Evolutionary conservation across 2,888 invertebrate genomes (phyloP).

Genomic region (Cistogaster globosa): DNA sequence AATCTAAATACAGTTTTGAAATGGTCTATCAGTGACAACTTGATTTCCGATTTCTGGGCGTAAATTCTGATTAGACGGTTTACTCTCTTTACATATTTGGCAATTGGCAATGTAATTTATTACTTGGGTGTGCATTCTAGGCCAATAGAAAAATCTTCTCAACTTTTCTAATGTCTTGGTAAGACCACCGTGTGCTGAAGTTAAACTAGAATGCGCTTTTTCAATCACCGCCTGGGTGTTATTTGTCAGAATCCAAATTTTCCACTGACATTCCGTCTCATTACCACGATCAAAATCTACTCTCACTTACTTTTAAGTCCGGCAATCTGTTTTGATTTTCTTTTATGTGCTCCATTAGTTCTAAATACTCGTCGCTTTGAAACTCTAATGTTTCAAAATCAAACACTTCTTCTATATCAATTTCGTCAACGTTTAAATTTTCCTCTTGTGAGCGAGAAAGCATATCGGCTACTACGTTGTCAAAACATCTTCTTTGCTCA

Average conservation of each 20-base stretch:
- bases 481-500: constrained; percentile 16
- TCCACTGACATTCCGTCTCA: neutral
- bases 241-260: neutral
- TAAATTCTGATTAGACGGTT: neutral
- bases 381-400: constrained; percentile 4
- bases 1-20: neutral
- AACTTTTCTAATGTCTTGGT: too few relatives aligned
- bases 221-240: neutral
- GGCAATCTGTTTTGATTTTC: too few relatives aligned
- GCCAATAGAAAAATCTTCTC: too few relatives aligned
- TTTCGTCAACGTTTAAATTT: neutral
- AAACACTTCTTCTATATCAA: neutral
- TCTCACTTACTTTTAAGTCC: neutral
- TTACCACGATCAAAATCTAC: neutral
- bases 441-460: neutral
- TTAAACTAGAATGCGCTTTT: too few relatives aligned
- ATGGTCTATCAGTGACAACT: neutral
- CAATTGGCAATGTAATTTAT: constrained; percentile 2
- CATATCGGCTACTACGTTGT: constrained; percentile 30
- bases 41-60: constrained; percentile 4
- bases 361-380: too few relatives aligned
- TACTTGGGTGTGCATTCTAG: constrained; percentile 16
- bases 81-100: neutral
- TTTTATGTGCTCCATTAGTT: too few relatives aligned
- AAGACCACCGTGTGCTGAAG: too few relatives aligned